A percentile compares a stretch with the other conserved stretches of the same genome.
Evolutionary conservation across 2,888 invertebrate species (phyloP).

Genomic region (Mellilla xanthometata): DNA sequence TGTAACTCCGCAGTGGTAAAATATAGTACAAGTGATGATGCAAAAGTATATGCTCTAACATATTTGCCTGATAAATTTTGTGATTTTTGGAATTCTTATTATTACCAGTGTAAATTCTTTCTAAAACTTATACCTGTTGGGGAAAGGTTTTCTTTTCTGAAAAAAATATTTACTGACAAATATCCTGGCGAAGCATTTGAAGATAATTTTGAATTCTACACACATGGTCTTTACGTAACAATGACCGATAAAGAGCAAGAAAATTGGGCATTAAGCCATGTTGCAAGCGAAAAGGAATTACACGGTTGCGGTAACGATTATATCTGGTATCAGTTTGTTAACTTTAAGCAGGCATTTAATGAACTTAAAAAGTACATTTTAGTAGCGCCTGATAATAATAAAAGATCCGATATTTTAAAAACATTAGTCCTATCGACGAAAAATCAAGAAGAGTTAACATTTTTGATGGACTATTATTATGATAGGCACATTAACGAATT

Average conservation of each 20-base stretch:
- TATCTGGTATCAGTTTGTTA: constrained; percentile 43
- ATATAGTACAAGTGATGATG: constrained; percentile 42
- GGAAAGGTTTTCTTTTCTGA: constrained; percentile 36
- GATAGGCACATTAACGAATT: constrained; percentile 29
- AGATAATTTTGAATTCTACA: constrained; percentile 24
- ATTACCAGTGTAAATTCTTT: constrained; percentile 41
- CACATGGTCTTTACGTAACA: constrained; percentile 31
- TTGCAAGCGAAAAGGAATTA: constrained; percentile 26
- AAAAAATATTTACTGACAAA: constrained; percentile 34
- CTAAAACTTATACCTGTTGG: constrained; percentile 43
- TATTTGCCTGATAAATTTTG: constrained; percentile 36
- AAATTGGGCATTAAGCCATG: constrained; percentile 33
- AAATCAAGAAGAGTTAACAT: constrained; percentile 35
- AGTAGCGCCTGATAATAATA: constrained; percentile 7
- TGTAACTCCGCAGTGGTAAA: constrained; percentile 35
- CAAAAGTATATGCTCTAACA: constrained; percentile 39
- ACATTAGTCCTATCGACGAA: constrained; percentile 37
- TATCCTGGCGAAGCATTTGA: constrained; percentile 41
- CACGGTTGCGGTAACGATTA: constrained; percentile 39
- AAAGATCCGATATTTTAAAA: constrained; percentile 15
- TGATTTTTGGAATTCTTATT: constrained; percentile 45
- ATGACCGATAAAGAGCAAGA: constrained; percentile 36
- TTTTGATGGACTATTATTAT: constrained; percentile 41
- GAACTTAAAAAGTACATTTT: constrained; percentile 14
- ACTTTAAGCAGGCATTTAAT: constrained; percentile 37